Evolutionary conservation across 2,797 vertebrate genomes (phyloP).

Genomic region (Coregonus ussuriensis): DNA sequence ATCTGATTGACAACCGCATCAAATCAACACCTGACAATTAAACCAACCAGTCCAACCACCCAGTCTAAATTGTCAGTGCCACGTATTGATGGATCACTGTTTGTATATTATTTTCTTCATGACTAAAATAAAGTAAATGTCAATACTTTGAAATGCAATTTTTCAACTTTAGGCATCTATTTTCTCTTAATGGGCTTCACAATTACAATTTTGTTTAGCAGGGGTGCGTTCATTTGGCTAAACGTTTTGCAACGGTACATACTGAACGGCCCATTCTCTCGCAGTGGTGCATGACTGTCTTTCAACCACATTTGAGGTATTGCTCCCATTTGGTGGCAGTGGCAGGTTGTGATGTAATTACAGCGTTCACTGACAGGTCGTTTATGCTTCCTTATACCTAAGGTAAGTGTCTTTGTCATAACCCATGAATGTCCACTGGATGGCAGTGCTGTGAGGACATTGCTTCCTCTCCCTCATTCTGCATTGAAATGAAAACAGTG

Average conservation of each 20-base stretch:
- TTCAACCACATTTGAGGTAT: neutral
- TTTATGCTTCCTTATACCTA: neutral
- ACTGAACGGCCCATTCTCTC: neutral
- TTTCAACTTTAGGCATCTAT: neutral
- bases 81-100: conserved; percentile 51
- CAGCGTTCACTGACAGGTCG: neutral
- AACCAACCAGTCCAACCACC: conserved; percentile 26
- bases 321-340: neutral
- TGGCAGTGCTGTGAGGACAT: conserved; percentile 30
- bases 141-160: conserved; percentile 29
- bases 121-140: conserved; percentile 74
- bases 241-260: neutral
- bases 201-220: neutral
- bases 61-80: conserved; percentile 41
- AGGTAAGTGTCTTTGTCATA: neutral
- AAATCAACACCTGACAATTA: conserved; percentile 88
- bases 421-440: conserved; percentile 28
- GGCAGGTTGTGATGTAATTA: neutral
- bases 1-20: conserved; percentile 75
- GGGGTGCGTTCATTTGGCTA: neutral
- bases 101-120: conserved; percentile 66
- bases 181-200: neutral
- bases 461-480: neutral
- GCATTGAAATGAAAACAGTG: neutral
- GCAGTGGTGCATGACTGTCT: neutral